Base-by-base conservation (phyloP, 2,888 invertebrate genomes). In the Drosophila kokeensis region DNA sequence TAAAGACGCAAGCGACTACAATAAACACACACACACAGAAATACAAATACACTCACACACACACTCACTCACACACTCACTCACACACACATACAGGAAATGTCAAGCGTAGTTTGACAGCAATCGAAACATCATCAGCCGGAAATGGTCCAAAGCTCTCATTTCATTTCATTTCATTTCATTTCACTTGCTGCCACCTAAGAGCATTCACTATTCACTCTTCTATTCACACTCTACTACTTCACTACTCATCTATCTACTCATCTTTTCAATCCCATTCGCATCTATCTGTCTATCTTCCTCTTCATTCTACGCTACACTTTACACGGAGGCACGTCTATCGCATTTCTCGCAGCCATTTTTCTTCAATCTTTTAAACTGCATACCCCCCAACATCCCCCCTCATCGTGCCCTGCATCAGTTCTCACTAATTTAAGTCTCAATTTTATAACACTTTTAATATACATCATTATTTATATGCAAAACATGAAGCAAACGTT, bases 261-360 rank as follows among this genome's bases (percentile, higher is more conserved):
- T 53, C 62, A 62, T 53, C 40, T 54, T 48, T 57, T 27, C 29
- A n/a, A 36, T 18, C 21, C 65, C 30, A 30, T 32, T 42, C 67
- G 40, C 54, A 68, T 75, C 67, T 48, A 42, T 42, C 40, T 66
- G 38, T 69, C 36, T 30, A 64, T 65, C 50, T 49, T 60, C n/a
- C 21, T 73, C 38, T 64, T 78, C 76, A 76, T 75, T 70, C 85
- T 85, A 87, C 85, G 83, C 85, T 87, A 85, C 84, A 87, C 83
- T 87, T 70, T 72, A 89, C 87, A 87, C 84, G 73, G 71, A 82
- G 78, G 89, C 90, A 89, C 90, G 90, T 80, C 82, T 87, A 86
- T 90, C 89, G 84, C 90, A 89, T 89, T 89, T 89, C 89, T 89
- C 89, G 81, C 83, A 87, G 90, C 83, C 89, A 86, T 80, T 81